Evolutionary conservation across 2,113 vertebrate species (phyloP), one percentile per base, ranked within the genome.

Genomic region (Boulengeromyrus knoepffleri): DNA sequence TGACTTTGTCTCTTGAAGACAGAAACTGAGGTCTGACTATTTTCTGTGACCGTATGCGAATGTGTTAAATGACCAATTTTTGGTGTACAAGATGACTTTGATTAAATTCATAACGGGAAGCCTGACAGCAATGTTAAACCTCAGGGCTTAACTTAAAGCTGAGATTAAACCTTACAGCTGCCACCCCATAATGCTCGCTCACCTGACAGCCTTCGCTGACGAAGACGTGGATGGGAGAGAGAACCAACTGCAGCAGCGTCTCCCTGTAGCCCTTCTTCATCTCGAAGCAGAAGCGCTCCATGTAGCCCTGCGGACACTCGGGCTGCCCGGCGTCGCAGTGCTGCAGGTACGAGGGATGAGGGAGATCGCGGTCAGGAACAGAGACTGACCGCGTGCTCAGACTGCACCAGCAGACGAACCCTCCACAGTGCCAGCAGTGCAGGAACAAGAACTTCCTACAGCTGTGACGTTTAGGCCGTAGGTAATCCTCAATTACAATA

Each of bases 231-330:
- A 99, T 88, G 49, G 99, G 98, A 42, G 98, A 99, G 27, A 99
- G 93, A 15, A 99, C 96, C 90, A 99, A 97, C 47, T 99, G 99
- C 85, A 99, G 96, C 95, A 98, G 96, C 2, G 99, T 99, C 94
- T 99, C 98, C 91, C 97, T 97, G 95, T 98, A 98, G 58, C 98
- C 97, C 92, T 99, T 99, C 92, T 99, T 99, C 99, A 99, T 99
- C 94, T 99, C 99, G 77, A 99, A 99, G 89, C 99, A 99, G 0
- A 99, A 92, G 15, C 98, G 97, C 94, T 99, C 98, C 94, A 99
- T 92, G 92, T 97, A 99, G 90, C 96, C 98, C 3, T 97, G 97
- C 2, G 98, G 98, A 80, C 97, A 98, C 90, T 99, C 98, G 0
- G 97, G 97, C 87, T 97, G 97, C 93, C 99, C 99, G 56, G 95